phyloP scores from a whole-genome alignment of 2,888 invertebrate species.

The Hylaea fasciaria region DNA sequence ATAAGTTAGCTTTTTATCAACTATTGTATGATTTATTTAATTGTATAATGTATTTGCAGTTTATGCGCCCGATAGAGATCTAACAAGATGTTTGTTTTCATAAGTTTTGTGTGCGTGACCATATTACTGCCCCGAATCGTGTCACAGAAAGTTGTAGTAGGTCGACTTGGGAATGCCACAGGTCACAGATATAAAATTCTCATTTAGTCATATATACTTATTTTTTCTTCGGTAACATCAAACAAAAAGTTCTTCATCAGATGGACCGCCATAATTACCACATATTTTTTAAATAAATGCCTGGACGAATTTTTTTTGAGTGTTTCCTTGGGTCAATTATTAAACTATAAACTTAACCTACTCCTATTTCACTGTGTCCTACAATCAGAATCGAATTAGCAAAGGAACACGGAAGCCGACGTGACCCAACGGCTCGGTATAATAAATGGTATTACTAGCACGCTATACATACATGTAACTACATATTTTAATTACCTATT shows the following conservation, averaged over 20 bases:
- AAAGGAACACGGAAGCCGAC: conserved; percentile 27
- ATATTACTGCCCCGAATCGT: conserved; percentile 15
- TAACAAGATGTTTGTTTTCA: conserved; percentile 27
- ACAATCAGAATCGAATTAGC: conserved; percentile 43
- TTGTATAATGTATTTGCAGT: conserved; percentile 10
- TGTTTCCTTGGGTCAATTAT: too few relatives aligned
- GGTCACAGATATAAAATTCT: too few relatives aligned
- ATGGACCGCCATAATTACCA: too few relatives aligned
- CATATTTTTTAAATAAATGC: too few relatives aligned
- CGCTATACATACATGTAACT: neutral
- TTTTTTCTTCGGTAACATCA: too few relatives aligned
- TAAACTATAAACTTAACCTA: conserved; percentile 12
- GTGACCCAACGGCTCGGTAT: conserved; percentile 1
- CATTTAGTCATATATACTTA: too few relatives aligned
- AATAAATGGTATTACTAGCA: conserved; percentile 15
- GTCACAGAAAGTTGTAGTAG: conserved; percentile 15
- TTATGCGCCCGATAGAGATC: conserved; percentile 25
- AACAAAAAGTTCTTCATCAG: too few relatives aligned
- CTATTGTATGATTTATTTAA: neutral
- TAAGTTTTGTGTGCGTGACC: conserved; percentile 28
- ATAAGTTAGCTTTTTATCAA: too few relatives aligned
- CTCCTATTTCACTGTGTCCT: conserved; percentile 21
- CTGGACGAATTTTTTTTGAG: too few relatives aligned
- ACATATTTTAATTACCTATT: conserved; percentile 4
- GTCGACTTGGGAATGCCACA: neutral